A percentile compares a stretch with the other conserved stretches of the same genome.
Conservation (phyloP, 2,797 vertebrate species). For the Protosalanx chinensis region DNA sequence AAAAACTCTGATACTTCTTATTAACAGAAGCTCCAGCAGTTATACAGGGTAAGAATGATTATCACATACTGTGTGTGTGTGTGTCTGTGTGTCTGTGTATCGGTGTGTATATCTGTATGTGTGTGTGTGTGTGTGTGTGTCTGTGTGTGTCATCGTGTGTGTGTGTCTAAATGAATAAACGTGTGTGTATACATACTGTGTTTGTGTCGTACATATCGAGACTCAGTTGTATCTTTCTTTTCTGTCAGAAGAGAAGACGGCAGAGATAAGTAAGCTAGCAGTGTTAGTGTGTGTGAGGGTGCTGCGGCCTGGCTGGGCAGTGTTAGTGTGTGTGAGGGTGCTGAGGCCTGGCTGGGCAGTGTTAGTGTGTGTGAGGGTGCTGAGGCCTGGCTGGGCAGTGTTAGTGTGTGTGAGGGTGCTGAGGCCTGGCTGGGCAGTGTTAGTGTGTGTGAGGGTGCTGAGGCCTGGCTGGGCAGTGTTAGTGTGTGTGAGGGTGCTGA, state of each 20-base stretch:
- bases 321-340: no score
- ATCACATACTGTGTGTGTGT: neutral
- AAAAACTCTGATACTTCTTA: neutral
- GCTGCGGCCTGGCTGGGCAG: no score
- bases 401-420: no score
- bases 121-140: slow-evolving; percentile 8
- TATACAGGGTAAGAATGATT: neutral
- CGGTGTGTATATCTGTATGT: slow-evolving; percentile 5
- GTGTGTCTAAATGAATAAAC: neutral
- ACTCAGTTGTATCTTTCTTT: neutral
- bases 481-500: no score
- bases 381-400: no score
- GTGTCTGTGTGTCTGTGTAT: slow-evolving; percentile 6
- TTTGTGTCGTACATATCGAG: neutral
- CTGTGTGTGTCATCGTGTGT: slow-evolving; percentile 5
- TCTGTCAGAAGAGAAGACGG: neutral
- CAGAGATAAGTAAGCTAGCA: neutral
- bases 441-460: no score
- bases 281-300: neutral
- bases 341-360: neutral
- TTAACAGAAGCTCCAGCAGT: neutral
- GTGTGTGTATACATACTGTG: neutral
- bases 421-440: no score
- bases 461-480: no score
- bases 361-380: no score